phyloP scores from a whole-genome alignment of 2,888 invertebrate genomes.

The Apomyelois bistriatella region DNA sequence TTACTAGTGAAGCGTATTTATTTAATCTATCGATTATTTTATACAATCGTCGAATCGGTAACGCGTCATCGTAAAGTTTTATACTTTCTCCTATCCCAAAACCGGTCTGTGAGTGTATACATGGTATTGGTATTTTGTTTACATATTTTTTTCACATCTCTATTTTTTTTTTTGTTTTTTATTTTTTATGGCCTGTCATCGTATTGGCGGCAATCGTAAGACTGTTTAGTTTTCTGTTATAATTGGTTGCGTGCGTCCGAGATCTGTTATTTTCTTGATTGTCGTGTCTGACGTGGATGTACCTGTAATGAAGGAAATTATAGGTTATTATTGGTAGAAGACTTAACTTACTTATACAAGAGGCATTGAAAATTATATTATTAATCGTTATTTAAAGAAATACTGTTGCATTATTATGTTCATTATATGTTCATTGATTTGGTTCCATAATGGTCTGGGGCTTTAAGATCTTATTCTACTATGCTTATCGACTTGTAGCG shows the following conservation, averaged over 20 bases:
- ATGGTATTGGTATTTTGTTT: constrained; percentile 25
- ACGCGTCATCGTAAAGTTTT: constrained; percentile 58
- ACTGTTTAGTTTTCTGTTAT: constrained; percentile 20
- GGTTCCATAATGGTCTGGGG: no score
- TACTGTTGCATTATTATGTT: no score
- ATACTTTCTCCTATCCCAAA: constrained; percentile 68
- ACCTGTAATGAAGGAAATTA: constrained; percentile 56
- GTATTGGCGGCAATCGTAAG: constrained; percentile 24
- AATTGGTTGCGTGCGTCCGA: constrained; percentile 14
- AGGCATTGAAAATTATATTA: not conserved
- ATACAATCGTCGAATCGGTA: constrained; percentile 49
- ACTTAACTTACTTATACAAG: not conserved
- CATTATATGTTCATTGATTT: no score
- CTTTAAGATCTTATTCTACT: no score
- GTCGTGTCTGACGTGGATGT: constrained; percentile 28
- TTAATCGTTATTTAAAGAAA: not conserved
- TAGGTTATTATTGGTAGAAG: constrained; percentile 10
- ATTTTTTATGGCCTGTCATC: constrained; percentile 32
- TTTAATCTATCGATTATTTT: constrained; percentile 42
- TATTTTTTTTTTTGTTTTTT: constrained; percentile 37
- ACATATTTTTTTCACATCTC: constrained; percentile 20
- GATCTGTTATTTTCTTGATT: constrained; percentile 44
- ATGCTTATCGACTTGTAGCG: no score
- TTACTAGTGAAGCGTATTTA: constrained; percentile 42
- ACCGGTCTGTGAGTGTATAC: constrained; percentile 61